These are phyloP conservation scores for Trialeurodes vaporariorum DNA, from an alignment of 1,140 invertebrate species.

Conservation along the genomic window DNA sequence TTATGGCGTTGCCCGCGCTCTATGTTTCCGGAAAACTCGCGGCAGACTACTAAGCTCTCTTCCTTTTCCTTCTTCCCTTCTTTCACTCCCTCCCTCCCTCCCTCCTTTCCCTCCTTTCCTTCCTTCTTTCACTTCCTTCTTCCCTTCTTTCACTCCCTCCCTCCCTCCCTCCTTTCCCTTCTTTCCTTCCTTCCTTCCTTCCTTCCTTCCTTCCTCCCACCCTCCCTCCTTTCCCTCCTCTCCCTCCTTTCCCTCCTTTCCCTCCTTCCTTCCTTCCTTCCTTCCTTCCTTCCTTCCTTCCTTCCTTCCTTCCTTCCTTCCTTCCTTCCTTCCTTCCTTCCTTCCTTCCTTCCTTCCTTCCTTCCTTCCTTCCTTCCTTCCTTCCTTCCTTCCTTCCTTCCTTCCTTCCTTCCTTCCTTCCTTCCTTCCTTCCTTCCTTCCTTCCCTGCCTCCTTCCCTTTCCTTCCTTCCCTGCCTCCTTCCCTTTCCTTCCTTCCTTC, in stretches of 20 bases:
- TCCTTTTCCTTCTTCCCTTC: too few relatives aligned
- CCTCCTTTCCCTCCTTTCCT: too few relatives aligned
- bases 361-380: neutral
- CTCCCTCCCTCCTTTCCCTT: too few relatives aligned
- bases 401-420: conserved; percentile 1
- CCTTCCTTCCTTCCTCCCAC: neutral
- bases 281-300: conserved; percentile 4
- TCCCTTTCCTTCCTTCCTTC: neutral
- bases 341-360: neutral
- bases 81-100: too few relatives aligned
- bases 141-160: too few relatives aligned
- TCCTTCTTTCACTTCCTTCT: too few relatives aligned
- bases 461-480: neutral
- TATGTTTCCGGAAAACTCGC: too few relatives aligned
- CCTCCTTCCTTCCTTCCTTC: neutral
- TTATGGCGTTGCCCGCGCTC: too few relatives aligned
- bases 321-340: neutral
- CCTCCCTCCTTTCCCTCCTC: neutral
- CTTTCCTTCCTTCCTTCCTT: too few relatives aligned
- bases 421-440: neutral
- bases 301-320: neutral
- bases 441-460: neutral
- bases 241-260: neutral
- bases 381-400: neutral
- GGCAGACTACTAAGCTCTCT: too few relatives aligned